A percentile compares a stretch with the other conserved stretches of the same genome.
These are phyloP conservation scores for Ormyrus nitidulus DNA, from an alignment of 2,888 invertebrate genomes.

Conservation along the genomic window DNA sequence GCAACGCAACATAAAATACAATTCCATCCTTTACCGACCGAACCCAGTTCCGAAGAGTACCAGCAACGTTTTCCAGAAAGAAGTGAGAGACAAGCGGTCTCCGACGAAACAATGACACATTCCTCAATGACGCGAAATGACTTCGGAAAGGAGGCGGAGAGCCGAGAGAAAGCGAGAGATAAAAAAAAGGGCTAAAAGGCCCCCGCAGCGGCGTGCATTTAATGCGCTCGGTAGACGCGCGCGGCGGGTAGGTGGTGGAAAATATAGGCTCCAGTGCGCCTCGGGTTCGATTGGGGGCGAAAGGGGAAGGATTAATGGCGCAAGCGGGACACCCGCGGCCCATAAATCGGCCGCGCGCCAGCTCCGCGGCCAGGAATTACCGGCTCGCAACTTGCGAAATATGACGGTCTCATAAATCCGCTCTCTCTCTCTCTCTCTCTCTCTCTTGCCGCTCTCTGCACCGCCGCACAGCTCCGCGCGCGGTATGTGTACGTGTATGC, in stretches of 20 bases:
- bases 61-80: no score
- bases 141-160: no score
- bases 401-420: slow-evolving; percentile 79
- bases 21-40: no score
- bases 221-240: neutral
- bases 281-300: slow-evolving; percentile 72
- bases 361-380: slow-evolving; percentile 78
- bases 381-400: slow-evolving; percentile 79
- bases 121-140: no score
- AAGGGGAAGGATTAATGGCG: slow-evolving; percentile 75
- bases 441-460: neutral
- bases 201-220: neutral
- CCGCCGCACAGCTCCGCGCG: neutral
- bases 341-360: slow-evolving; percentile 76
- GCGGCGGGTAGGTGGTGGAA: neutral
- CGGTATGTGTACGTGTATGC: no score
- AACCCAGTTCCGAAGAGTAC: no score
- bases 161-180: neutral
- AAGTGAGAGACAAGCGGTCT: no score
- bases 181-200: slow-evolving; percentile 13
- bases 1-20: no score
- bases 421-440: slow-evolving; percentile 1
- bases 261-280: slow-evolving; percentile 13
- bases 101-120: no score
- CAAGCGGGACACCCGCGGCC: slow-evolving; percentile 77